Base-by-base conservation (phyloP, 2,888 invertebrate genomes). In the Tillus elongatus region DNA sequence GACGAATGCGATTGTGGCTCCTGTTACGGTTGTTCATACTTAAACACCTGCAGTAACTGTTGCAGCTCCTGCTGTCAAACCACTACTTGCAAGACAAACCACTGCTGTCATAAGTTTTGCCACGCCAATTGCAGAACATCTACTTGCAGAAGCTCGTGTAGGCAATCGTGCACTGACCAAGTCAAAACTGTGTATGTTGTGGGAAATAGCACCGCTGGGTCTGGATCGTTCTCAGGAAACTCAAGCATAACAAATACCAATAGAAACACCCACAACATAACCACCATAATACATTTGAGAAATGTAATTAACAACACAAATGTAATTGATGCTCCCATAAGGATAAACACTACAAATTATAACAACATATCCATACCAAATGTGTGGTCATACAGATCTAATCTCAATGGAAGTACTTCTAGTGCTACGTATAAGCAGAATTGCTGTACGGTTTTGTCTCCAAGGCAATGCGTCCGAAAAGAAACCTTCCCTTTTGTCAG, bases 251-350 rank as follows among this genome's bases (percentile, higher is more conserved):
- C 9, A 3, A 30, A 35, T 3, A 24, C 6, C 10, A 40, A 40
- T 37, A 33, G 19, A n/a, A 35, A 33, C 43, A 42, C 16, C 3
- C 64, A 60, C 26, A 67, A 67, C 43, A 57, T 66, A 9, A 66
- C 66, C 0, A 66, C 65, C 1, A 56, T 66, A 2, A 67, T 67
- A 4, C 60, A 64, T 43, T 42, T 67, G 10, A 61, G 63, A 26
- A 66, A 65, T 39, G 49, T 65, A 4, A 58, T 67, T 26, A 66
- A 66, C 41, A 65, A 63, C 37, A 66, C 66, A 0, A 64, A 67
- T 38, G 33, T 62, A 3, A 57, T 67, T 13, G 64, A 67, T 42
- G 54, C 65, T 4, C 67, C 67, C 1, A 58, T 67, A 14, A 52
- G 50, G 13, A 43, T 67, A 2, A 64, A 64, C 40, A 64, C 58